Percentiles rank a stretch among this genome's conserved stretches.
phyloP scores from a whole-genome alignment of 2,113 vertebrate genomes.

The Percina caprodes region DNA sequence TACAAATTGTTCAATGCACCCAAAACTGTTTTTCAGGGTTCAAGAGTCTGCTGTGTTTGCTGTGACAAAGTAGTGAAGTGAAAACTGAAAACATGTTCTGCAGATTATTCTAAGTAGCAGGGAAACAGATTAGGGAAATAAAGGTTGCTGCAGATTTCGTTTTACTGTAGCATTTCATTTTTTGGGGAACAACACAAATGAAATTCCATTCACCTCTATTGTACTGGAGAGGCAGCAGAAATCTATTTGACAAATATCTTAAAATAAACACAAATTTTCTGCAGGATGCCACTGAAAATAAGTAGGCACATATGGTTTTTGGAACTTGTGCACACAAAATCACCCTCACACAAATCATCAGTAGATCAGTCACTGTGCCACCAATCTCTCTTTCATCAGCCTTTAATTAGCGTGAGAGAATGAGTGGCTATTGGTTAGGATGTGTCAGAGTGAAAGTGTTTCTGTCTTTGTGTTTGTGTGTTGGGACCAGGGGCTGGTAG shows the following conservation, averaged over 20 bases:
- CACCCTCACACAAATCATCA: background rate
- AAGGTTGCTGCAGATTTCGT: background rate
- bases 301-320: background rate
- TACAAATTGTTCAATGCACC: background rate
- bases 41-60: background rate
- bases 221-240: background rate
- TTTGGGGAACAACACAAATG: too few species aligned
- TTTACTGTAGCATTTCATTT: background rate
- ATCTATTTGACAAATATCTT: background rate
- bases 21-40: background rate
- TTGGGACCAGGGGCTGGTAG: constrained; percentile 37
- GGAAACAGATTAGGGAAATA: background rate
- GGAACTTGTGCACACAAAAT: constrained; percentile 9
- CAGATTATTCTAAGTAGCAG: background rate
- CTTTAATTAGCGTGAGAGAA: constrained; percentile 34
- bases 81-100: background rate
- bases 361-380: constrained; percentile 9
- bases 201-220: background rate
- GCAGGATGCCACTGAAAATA: background rate
- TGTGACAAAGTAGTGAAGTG: background rate
- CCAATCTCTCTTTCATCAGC: constrained; percentile 22
- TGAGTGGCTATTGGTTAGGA: constrained; percentile 39
- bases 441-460: constrained; percentile 40
- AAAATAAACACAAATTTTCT: background rate
- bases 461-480: constrained; percentile 51